Evolutionary conservation across 2,888 invertebrate genomes (phyloP), one percentile per base, ranked within the genome.

Genomic region (Diadromus collaris): DNA sequence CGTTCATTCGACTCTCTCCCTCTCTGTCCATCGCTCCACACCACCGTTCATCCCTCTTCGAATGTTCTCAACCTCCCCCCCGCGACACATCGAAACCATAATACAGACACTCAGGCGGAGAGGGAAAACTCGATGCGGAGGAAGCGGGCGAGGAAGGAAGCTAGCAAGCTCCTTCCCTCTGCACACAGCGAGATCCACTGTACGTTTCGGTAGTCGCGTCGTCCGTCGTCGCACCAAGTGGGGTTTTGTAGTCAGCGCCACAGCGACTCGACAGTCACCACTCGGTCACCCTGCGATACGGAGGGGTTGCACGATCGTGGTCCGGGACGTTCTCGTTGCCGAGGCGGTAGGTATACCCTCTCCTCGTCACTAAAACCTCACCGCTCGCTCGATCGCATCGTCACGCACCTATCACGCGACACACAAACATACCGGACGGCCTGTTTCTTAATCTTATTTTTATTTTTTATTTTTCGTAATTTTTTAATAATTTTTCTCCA

Each of bases 211-310:
- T 76, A 73, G 73, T 71, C 56, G 13, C 38, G 16, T 41, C 79
- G 71, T 69, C 69, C 44, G 64, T 76, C 79, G 79, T 79, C 76
- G 79, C 76, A 73, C 72, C 34, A 34, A 21, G 51, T 79, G 64
- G 41, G 73, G 76, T 48, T 54, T 74, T 48, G 84, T 84, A 83
- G 87, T 84, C 84, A 86, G 85, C 86, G 87, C 86, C 85, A 82
- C 83, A 80, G 79, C 83, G 76, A 76, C 73, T 79, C 73, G 63
- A 44, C 87, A 87, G 87, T 87, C 85, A 82, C 83, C 82, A 87
- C 83, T 87, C 86, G 88, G 88, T 86, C 85, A 86, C 84, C 84
- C 85, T 83, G 83, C 77, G 81, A 82, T 75, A 87, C 85, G 87
- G 86, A 75, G 82, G 85, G 82, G 70, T 82, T 84, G 80, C 83